Evolutionary conservation across 2,888 invertebrate genomes (phyloP).

Genomic region (Azorinus chamasolen): DNA sequence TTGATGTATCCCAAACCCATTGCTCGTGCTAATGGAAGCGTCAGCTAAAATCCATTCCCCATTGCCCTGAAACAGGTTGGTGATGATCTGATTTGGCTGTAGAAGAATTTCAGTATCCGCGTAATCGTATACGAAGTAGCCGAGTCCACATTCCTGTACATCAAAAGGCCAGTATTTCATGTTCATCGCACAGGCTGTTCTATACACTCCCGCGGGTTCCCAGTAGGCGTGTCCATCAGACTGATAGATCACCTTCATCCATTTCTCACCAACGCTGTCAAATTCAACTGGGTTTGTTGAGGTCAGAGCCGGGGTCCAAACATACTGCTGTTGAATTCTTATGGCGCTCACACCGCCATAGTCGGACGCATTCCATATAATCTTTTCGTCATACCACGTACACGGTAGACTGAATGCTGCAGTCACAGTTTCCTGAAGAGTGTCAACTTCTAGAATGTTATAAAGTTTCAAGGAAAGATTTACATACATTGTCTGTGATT

Average conservation of each 20-base stretch:
- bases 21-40: too few relatives aligned
- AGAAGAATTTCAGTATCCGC: background rate
- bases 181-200: slow-evolving; percentile 17
- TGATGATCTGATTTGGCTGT: background rate
- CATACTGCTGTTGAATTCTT: slow-evolving; percentile 2
- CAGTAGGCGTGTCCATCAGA: slow-evolving; percentile 12
- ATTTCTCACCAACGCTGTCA: background rate
- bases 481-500: slow-evolving; percentile 15
- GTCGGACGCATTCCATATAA: slow-evolving; percentile 15
- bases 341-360: background rate
- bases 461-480: slow-evolving; percentile 22
- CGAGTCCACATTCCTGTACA: slow-evolving; percentile 31
- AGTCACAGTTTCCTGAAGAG: slow-evolving; percentile 20
- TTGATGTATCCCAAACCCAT: too few relatives aligned
- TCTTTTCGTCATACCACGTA: slow-evolving; percentile 24
- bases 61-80: background rate
- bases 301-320: slow-evolving; percentile 27
- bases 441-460: slow-evolving; percentile 13
- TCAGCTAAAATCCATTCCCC: slow-evolving; percentile 3
- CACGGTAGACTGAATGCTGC: background rate
- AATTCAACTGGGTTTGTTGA: slow-evolving; percentile 17
- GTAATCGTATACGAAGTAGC: slow-evolving; percentile 4
- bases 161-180: slow-evolving; percentile 50
- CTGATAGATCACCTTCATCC: slow-evolving; percentile 12
- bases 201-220: slow-evolving; percentile 5